Conservation (phyloP, 1,140 invertebrate species). For the Papilio xuthus region DNA sequence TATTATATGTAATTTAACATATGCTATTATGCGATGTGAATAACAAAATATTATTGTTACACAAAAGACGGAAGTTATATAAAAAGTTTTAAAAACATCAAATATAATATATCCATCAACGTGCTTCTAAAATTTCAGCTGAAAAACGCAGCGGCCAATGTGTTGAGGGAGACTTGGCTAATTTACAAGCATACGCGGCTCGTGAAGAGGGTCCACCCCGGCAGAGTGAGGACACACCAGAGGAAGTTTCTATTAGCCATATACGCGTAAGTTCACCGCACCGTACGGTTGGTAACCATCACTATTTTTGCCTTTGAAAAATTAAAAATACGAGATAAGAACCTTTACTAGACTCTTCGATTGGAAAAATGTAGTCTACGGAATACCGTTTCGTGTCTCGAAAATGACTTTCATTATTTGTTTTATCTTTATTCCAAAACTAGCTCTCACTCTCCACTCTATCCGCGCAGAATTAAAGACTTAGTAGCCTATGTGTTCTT, state of each 20-base stretch:
- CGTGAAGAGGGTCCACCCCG: conserved; percentile 97
- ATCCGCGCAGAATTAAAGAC: too few relatives aligned
- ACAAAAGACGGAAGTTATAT: not conserved
- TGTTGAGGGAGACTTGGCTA: conserved; percentile 99
- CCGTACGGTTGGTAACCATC: too few relatives aligned
- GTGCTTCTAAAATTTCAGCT: conserved; percentile 85
- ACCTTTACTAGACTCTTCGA: too few relatives aligned
- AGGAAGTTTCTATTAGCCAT: conserved; percentile 99
- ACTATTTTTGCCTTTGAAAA: too few relatives aligned
- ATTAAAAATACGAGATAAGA: too few relatives aligned
- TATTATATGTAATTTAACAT: too few relatives aligned
- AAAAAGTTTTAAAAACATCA: not conserved
- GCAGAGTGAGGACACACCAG: conserved; percentile 98
- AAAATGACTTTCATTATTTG: too few relatives aligned
- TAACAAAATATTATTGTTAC: not conserved
- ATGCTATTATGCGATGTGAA: not conserved
- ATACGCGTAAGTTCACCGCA: conserved; percentile 92
- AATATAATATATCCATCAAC: conserved; percentile 29
- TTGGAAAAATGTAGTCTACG: too few relatives aligned
- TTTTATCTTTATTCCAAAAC: conserved; percentile 24
- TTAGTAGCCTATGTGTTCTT: too few relatives aligned
- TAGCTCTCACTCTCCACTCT: too few relatives aligned
- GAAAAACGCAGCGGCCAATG: conserved; percentile 99
- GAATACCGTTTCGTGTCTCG: too few relatives aligned
- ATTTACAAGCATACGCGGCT: conserved; percentile 99